Evolutionary conservation across 2,888 invertebrate species (phyloP).

Genomic region (Eucera pruinosa): DNA sequence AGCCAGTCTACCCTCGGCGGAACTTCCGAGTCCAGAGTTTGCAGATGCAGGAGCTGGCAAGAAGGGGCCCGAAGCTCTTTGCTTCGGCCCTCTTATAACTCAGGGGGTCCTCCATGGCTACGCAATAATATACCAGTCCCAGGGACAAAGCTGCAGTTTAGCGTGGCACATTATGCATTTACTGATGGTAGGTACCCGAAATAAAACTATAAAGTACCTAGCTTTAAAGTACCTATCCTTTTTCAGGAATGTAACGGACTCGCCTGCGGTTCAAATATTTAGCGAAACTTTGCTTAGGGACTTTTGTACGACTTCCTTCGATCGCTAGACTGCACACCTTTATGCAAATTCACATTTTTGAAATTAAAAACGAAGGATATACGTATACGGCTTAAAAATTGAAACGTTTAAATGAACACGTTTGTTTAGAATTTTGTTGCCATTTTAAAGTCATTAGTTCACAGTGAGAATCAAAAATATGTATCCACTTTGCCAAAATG

Average conservation of each 20-base stretch:
- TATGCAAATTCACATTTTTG: too few relatives aligned
- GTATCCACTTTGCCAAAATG: too few relatives aligned
- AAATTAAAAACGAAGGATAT: too few relatives aligned
- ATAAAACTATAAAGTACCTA: slow-evolving; percentile 81
- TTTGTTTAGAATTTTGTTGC: too few relatives aligned
- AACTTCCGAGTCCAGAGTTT: slow-evolving; percentile 62
- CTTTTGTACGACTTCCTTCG: not conserved
- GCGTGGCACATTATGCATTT: slow-evolving; percentile 77
- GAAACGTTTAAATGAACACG: too few relatives aligned
- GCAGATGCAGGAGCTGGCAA: slow-evolving; percentile 67
- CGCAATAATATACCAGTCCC: slow-evolving; percentile 80
- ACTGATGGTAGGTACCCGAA: slow-evolving; percentile 74
- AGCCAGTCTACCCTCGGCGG: slow-evolving; percentile 60
- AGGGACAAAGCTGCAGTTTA: slow-evolving; percentile 80
- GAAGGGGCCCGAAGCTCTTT: slow-evolving; percentile 46
- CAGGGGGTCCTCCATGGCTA: slow-evolving; percentile 65
- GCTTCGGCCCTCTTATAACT: slow-evolving; percentile 53
- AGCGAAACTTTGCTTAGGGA: too few relatives aligned
- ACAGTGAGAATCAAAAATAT: too few relatives aligned
- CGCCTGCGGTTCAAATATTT: slow-evolving; percentile 16
- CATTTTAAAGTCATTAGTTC: too few relatives aligned
- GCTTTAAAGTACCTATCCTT: slow-evolving; percentile 70
- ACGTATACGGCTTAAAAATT: too few relatives aligned
- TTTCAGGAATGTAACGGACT: slow-evolving; percentile 68
- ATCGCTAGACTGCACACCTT: too few relatives aligned